Base-by-base conservation (phyloP, 2,113 vertebrate species). In the Protobothrops flavoviridis region DNA sequence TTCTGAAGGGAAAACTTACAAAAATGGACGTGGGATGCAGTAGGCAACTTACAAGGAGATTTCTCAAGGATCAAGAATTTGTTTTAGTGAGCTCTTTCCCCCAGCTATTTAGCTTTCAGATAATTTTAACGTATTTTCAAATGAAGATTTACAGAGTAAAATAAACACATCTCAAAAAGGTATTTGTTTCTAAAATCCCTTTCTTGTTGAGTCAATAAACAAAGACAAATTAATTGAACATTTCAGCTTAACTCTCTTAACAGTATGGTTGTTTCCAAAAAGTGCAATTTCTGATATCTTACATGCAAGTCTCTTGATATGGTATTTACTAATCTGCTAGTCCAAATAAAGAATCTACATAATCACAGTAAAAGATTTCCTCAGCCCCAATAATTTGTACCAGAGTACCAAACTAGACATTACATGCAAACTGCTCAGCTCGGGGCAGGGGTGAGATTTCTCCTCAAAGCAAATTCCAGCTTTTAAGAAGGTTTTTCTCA, bases 1-100 rank as follows among this genome's bases (percentile, higher is more conserved):
- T 97, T 98, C 98, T 98, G 96, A 97, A 97, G 97, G 98, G 97
- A 97, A 98, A 98, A 98, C 97, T 97, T 94, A 94, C 93, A 97
- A 97, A 97, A 96, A 98, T 94, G 97, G 97, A 97, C 97, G 97
- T 97, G 86, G 93, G 96, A 97, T 95, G 96, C 88, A 94, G 88
- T 93, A 95, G 23, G 94, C 29, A 61, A 95, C 95, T 95, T 0
- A 6, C 50, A 96, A 96, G 94, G 94, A 45, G 81, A 94, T 92
- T 24, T 94, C 93, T 13, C 85, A 95, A 95, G 93, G 96, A 97
- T 95, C 91, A 93, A 93, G 93, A 64, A 92, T 74, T 92, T 95
- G 91, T 95, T 96, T 97, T 95, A 92, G 94, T 88, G 91, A 92
- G 93, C 91, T 93, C 89, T 12, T 89, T 91, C 92, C 94, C 15